phyloP scores from a whole-genome alignment of 2,113 vertebrate species.

The Cyrtonyx montezumae region DNA sequence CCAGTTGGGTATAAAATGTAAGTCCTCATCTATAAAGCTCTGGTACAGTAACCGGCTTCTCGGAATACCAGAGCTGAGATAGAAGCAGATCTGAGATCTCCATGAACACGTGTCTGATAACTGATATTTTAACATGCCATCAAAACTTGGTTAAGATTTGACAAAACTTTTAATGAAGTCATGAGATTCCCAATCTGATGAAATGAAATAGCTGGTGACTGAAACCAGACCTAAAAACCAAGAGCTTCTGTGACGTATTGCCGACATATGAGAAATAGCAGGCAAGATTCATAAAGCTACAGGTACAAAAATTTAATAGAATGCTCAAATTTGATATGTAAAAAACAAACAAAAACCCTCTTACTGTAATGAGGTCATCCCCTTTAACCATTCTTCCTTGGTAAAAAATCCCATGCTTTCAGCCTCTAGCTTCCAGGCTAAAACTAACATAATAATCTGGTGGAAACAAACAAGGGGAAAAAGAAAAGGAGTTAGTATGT shows the following conservation, averaged over 20 bases:
- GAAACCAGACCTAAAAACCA: background rate
- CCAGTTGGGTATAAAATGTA: background rate
- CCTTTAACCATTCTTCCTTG: conserved; percentile 97
- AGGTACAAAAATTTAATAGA: background rate
- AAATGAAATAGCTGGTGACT: background rate
- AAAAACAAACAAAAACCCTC: conserved; percentile 60
- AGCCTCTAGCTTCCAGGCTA: conserved; percentile 97
- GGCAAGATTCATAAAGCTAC: background rate
- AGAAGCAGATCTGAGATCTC: background rate
- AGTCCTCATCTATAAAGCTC: background rate
- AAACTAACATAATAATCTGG: conserved; percentile 97
- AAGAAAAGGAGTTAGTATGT: conserved; percentile 1
- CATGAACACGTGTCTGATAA: background rate
- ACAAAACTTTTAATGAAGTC: background rate
- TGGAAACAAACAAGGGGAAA: background rate
- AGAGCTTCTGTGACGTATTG: background rate
- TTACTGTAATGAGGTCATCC: conserved; percentile 97
- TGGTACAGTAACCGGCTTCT: background rate
- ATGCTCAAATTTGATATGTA: background rate
- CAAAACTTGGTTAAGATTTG: background rate
- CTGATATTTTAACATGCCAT: background rate
- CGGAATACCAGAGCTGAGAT: background rate
- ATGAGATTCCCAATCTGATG: background rate
- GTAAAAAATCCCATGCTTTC: conserved; percentile 98
- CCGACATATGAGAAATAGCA: background rate